Evolutionary conservation across 2,888 invertebrate species (phyloP).

Genomic region (Arctia plantaginis): DNA sequence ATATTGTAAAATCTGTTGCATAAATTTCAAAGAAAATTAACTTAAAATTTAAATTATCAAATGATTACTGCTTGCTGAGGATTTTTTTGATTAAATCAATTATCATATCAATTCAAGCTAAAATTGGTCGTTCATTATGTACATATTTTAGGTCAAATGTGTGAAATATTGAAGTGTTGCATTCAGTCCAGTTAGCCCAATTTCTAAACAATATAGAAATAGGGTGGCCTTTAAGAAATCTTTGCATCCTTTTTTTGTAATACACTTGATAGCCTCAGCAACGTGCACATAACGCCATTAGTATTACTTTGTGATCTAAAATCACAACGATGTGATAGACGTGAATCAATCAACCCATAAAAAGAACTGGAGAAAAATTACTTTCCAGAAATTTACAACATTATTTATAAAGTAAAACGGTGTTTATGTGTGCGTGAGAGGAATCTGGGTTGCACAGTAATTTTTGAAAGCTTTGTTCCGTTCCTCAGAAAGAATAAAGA

Average conservation of each 20-base stretch:
- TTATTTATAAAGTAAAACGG: not conserved
- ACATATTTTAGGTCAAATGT: no score
- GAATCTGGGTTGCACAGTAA: not conserved
- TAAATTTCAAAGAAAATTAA: no score
- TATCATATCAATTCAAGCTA: no score
- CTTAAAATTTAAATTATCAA: not conserved
- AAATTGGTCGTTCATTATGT: no score
- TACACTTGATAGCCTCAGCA: not conserved
- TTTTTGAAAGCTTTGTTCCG: not conserved
- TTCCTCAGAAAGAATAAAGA: not conserved
- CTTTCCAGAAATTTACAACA: not conserved
- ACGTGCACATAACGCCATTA: not conserved
- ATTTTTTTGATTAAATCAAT: not conserved
- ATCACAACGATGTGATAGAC: not conserved
- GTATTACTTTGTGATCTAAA: not conserved
- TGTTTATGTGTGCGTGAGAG: not conserved
- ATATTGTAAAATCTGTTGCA: not conserved
- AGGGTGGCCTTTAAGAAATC: not conserved
- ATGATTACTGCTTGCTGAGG: not conserved
- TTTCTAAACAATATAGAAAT: not conserved
- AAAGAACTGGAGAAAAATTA: not conserved
- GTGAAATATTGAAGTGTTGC: no score
- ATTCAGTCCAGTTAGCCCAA: not conserved
- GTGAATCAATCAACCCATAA: not conserved
- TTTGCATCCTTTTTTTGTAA: not conserved